Evolutionary conservation across 2,113 vertebrate species (phyloP).

Genomic region (Prunella fulvescens): DNA sequence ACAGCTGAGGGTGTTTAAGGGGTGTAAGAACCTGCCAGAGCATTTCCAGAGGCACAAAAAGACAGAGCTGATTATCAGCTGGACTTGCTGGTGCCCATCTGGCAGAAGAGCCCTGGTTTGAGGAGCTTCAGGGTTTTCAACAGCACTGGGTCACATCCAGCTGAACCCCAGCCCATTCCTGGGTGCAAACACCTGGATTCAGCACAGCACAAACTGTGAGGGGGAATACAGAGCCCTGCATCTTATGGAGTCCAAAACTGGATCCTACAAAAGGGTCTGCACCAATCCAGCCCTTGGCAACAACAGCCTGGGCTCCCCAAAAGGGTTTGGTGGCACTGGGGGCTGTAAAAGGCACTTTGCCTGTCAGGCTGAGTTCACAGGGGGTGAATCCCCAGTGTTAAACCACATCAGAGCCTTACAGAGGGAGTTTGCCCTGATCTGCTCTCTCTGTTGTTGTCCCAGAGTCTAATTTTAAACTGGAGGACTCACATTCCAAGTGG

Average conservation of each 20-base stretch:
- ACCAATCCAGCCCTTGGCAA: background rate
- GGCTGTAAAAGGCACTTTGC: background rate
- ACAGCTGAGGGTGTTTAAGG: background rate
- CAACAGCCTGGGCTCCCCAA: background rate
- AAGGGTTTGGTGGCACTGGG: background rate
- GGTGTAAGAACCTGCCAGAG: background rate
- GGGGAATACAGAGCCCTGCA: background rate
- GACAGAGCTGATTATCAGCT: background rate
- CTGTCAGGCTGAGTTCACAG: background rate
- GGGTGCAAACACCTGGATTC: background rate
- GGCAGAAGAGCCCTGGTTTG: background rate
- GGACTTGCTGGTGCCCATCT: background rate
- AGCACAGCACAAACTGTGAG: background rate
- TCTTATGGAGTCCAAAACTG: background rate
- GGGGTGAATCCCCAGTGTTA: fast-evolving
- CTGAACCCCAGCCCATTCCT: background rate
- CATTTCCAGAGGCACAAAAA: background rate
- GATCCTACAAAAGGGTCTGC: background rate
- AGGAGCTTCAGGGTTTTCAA: background rate
- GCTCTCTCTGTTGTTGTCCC: background rate
- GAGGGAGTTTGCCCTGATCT: background rate
- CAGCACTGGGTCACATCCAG: background rate
- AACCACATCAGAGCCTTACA: background rate
- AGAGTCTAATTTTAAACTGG: constrained; percentile 43
- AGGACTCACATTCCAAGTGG: background rate